A percentile compares a stretch with the other conserved stretches of the same genome.
Conservation (phyloP, 2,113 vertebrate species). For the Ptyas mucosa region DNA sequence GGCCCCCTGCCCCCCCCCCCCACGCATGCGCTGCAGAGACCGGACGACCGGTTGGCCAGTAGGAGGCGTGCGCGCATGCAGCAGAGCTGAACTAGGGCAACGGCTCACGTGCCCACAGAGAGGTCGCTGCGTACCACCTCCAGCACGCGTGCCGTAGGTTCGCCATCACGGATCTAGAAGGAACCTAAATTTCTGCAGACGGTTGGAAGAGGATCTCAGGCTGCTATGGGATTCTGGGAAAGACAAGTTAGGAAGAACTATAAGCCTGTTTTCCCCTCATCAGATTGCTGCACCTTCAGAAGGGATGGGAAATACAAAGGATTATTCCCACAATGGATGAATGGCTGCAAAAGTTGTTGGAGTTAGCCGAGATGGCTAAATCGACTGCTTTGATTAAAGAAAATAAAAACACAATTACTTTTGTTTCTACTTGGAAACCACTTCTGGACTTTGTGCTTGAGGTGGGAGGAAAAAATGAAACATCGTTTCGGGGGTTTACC, state of each 20-base stretch:
- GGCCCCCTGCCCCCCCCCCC: too few relatives aligned
- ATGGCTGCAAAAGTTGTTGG: neutral
- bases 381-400: neutral
- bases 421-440: neutral
- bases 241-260: neutral
- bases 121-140: too few relatives aligned
- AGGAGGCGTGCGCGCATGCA: too few relatives aligned
- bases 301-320: neutral
- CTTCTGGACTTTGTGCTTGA: neutral
- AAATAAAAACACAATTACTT: neutral
- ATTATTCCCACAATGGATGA: neutral
- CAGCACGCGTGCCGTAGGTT: too few relatives aligned
- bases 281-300: constrained; percentile 27
- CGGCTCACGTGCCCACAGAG: too few relatives aligned
- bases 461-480: neutral
- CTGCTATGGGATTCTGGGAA: neutral
- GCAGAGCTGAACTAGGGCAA: too few relatives aligned
- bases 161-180: neutral
- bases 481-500: neutral
- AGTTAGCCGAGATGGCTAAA: neutral
- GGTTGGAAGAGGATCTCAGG: neutral
- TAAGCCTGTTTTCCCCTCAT: neutral
- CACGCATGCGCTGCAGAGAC: too few relatives aligned
- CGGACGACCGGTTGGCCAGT: too few relatives aligned
- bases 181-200: neutral